A percentile compares a stretch with the other conserved stretches of the same genome.
These are phyloP conservation scores for Enoplosus armatus DNA, from an alignment of 2,797 vertebrate genomes.

Conservation along the genomic window DNA sequence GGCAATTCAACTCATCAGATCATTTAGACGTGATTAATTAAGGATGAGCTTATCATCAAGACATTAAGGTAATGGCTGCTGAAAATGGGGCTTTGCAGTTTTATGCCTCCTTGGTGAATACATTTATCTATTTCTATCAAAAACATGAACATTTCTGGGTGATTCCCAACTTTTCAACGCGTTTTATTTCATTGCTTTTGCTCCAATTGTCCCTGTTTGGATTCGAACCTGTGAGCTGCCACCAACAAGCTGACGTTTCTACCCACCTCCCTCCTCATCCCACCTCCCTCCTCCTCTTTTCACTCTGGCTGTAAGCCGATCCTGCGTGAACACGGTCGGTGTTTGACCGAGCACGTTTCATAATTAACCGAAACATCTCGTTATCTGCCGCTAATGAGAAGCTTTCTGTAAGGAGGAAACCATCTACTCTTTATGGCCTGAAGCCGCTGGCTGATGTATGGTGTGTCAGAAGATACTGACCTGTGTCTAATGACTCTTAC, in stretches of 20 bases:
- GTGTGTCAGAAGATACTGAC: constrained; percentile 38
- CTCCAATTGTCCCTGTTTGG: background rate
- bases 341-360: constrained; percentile 32
- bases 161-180: background rate
- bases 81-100: background rate
- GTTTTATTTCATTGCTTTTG: background rate
- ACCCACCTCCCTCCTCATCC: background rate
- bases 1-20: background rate
- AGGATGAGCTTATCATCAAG: background rate
- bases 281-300: background rate
- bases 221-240: background rate
- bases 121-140: background rate
- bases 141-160: background rate
- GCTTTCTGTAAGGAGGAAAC: constrained; percentile 37
- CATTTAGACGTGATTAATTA: background rate
- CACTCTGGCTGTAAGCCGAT: constrained; percentile 24
- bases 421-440: constrained; percentile 27
- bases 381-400: constrained; percentile 56
- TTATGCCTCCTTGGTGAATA: background rate
- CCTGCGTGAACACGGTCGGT: constrained; percentile 1
- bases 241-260: background rate
- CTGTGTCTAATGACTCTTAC: constrained; percentile 44
- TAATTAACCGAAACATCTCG: constrained; percentile 55
- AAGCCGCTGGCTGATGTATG: constrained; percentile 29
- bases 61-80: background rate